Conservation (phyloP, 2,888 invertebrate species). For the Cartodere bifasciata region DNA sequence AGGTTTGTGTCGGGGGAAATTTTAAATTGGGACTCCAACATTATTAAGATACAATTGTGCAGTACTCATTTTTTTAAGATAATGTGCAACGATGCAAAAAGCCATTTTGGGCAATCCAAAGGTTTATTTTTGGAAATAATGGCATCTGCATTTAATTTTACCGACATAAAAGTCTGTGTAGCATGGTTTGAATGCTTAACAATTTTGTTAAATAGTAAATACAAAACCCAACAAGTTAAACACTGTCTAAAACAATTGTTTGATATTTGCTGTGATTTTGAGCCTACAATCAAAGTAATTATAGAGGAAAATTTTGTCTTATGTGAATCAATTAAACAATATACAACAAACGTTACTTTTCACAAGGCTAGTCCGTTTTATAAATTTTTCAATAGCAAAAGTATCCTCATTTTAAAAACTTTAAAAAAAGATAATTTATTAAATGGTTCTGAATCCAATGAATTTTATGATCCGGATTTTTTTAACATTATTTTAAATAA, state of each 20-base stretch:
- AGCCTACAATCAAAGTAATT: neutral
- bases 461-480: neutral
- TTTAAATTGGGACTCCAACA: too few relatives aligned
- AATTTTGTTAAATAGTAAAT: neutral
- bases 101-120: too few relatives aligned
- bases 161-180: too few relatives aligned
- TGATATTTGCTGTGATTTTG: neutral
- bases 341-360: constrained; percentile 1
- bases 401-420: too few relatives aligned
- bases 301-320: neutral
- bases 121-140: too few relatives aligned
- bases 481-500: neutral
- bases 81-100: too few relatives aligned
- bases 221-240: neutral
- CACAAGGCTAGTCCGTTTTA: neutral
- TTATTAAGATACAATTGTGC: too few relatives aligned
- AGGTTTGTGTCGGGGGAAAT: neutral
- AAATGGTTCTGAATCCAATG: neutral
- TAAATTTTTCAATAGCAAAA: neutral
- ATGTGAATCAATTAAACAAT: neutral
- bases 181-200: constrained; percentile 1
- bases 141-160: too few relatives aligned
- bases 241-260: neutral
- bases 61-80: neutral
- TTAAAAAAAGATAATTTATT: too few relatives aligned